Percentiles rank a stretch among this genome's conserved stretches.
Conservation (phyloP, 2,113 vertebrate species). For the Pterocles gutturalis region DNA sequence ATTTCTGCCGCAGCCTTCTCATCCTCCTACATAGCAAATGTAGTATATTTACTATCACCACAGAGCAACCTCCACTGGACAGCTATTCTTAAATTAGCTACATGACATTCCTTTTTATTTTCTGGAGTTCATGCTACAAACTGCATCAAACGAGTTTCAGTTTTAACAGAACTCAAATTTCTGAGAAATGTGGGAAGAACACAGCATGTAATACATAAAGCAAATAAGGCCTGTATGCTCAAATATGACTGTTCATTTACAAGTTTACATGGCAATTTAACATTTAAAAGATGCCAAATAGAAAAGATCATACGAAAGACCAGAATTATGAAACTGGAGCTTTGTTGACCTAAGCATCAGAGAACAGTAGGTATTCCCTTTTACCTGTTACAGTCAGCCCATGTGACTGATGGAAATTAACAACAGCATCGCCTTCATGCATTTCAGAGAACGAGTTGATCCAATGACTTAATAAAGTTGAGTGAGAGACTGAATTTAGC, state of each 20-base stretch:
- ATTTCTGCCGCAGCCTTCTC: constrained; percentile 98
- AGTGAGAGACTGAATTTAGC: background rate
- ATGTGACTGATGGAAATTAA: background rate
- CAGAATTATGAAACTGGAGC: background rate
- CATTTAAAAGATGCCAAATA: background rate
- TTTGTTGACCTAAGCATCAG: background rate
- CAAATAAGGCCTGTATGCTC: background rate
- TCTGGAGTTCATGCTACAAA: constrained; percentile 10
- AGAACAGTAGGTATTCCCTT: background rate
- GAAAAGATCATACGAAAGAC: background rate
- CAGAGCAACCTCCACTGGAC: background rate
- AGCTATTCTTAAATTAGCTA: constrained; percentile 35
- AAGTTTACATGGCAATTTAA: background rate
- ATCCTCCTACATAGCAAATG: constrained; percentile 87
- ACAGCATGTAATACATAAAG: background rate
- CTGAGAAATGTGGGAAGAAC: background rate
- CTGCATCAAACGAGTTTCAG: background rate
- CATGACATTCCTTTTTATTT: background rate
- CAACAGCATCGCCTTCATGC: background rate
- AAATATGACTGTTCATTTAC: background rate
- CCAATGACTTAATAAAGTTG: background rate
- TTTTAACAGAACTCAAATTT: background rate
- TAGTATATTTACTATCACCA: constrained; percentile 46
- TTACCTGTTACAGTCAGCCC: fast-evolving
- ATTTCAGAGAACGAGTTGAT: background rate